Evolutionary conservation across 2,888 invertebrate genomes (phyloP), one percentile per base, ranked within the genome.

Genomic region (Yponomeuta cagnagella): DNA sequence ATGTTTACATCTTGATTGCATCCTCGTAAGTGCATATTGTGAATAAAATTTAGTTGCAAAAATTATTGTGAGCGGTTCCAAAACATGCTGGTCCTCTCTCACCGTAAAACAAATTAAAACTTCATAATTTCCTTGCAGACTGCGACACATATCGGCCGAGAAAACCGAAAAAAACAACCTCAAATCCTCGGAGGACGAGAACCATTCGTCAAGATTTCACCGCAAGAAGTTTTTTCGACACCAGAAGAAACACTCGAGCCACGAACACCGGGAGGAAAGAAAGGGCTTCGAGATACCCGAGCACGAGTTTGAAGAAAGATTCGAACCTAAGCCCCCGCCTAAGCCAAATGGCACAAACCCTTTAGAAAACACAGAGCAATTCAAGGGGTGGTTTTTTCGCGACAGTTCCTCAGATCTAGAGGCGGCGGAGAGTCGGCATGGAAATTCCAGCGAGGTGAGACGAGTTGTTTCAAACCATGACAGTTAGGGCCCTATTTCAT

Each of bases 231-330:
- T 85, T 87, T 87, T 88, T 87, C 92, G 90, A 73, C 90, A 90
- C 75, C 87, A 90, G 75, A 90, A 86, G 71, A 87, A 86, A 63
- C 15, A 58, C 52, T 58, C 52, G 15, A 58, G 52, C 52, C 79
- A 82, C 70, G 79, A 76, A 65, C 80, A 79, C 48, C 78, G 75
- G 67, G 86, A 86, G 73, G 52, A 52, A 12, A 67, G 67, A n/a
- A 68, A 68, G 71, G 85, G 81, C 72, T 80, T 85, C 74, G 90
- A 92, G 74, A 82, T 93, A 72, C 94, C 94, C 0, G 93, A 93
- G 73, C 94, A 94, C 73, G 94, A 94, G 72, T 94, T 94, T 71
- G 94, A 94, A 80, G 93, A 93, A 63, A 92, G 83, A 76, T 94
- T 94, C 74, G 94, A 94, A 79, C 79, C 90, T 3, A 93, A 90